Base-by-base conservation (phyloP, 1,140 invertebrate genomes). In the Drosophila carrolli region DNA sequence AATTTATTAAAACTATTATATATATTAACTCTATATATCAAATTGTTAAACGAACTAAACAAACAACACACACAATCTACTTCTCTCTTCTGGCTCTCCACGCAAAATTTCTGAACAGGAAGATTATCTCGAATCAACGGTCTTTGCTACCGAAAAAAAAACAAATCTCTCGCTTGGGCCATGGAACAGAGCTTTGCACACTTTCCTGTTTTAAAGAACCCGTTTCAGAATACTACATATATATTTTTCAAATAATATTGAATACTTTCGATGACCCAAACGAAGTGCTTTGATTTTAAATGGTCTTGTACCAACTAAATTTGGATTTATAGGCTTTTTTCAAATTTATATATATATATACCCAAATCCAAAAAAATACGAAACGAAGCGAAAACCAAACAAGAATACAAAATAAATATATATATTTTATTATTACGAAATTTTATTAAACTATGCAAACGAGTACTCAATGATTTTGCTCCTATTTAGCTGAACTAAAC, bases 401-500 rank as follows among this genome's bases (percentile, higher is more conserved):
- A 72, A 61, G 48, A 67, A 67, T 47, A 68, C 23, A 71, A 53
- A 65, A 75, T 14, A 86, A 50, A 81, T 72, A 86, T 86, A 86
- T 86, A 86, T 86, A 88, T 88, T 88, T 88, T 89, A 88, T 62
- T 88, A 88, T 80, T 80, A 89, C 56, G 55, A 89, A 80, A 89
- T 83, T 86, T 86, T 88, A 89, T 84, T 83, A 88, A 89, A 81
- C 76, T 89, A 90, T 50, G 75, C 78, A 85, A 88, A 88, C 66
- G 80, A 88, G 84, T 88, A 88, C 83, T 88, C 63, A 77, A 86
- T 86, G 72, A 83, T 84, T 83, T 80, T 88, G 75, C 83, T 83
- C 83, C 83, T 88, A 88, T 90, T 81, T 90, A 89, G 81, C 81
- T 75, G 61, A 80, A 79, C 79, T 77, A 79, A 75, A 75, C 66